These are phyloP conservation scores for Orchesella cincta DNA, from an alignment of 1,140 invertebrate species.

Conservation along the genomic window DNA sequence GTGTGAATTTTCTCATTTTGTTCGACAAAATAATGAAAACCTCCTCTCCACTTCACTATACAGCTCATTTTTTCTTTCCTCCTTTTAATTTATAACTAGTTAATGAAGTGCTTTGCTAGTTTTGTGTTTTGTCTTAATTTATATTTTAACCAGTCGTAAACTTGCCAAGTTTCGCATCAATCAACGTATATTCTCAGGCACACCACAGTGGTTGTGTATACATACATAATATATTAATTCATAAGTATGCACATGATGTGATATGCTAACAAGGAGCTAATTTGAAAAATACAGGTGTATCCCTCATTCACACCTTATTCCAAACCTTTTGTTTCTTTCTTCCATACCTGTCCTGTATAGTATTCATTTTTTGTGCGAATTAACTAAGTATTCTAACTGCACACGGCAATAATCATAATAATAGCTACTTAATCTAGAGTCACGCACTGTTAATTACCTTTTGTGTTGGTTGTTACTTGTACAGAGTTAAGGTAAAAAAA, in stretches of 20 bases:
- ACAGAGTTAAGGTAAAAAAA: neutral
- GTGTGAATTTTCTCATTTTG: neutral
- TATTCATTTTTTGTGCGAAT: neutral
- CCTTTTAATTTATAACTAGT: neutral
- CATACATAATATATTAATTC: slow-evolving; percentile 23
- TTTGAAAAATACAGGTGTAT: slow-evolving; percentile 36
- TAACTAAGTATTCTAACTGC: neutral
- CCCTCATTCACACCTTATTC: neutral
- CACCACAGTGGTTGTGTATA: too few species aligned
- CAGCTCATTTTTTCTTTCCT: neutral
- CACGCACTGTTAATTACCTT: slow-evolving; percentile 45
- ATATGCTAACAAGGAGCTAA: slow-evolving; percentile 37
- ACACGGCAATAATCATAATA: neutral
- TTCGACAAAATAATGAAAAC: neutral
- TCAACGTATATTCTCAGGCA: slow-evolving; percentile 25
- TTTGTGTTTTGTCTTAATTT: neutral
- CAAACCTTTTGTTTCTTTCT: neutral
- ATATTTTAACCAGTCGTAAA: slow-evolving; percentile 12
- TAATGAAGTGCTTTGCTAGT: slow-evolving; percentile 3
- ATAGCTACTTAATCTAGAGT: slow-evolving; percentile 10
- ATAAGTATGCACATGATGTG: neutral
- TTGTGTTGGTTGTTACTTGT: neutral
- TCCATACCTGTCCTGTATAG: neutral
- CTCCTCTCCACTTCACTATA: neutral
- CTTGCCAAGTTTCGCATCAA: slow-evolving; percentile 28